These are phyloP conservation scores for Triplophysa rosa DNA, from an alignment of 2,113 vertebrate species.

Conservation along the genomic window DNA sequence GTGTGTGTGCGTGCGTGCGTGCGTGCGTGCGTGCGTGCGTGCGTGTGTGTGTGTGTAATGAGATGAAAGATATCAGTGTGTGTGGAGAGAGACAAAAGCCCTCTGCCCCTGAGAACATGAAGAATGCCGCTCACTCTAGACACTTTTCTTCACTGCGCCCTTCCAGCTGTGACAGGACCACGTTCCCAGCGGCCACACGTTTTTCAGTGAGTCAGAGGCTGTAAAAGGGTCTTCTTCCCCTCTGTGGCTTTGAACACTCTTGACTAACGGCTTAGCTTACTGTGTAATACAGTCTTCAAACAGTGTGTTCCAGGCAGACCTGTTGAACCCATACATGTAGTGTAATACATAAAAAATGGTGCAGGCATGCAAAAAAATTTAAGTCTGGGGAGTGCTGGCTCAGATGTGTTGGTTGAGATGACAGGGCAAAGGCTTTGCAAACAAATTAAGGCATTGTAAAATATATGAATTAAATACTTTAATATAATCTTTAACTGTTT, in stretches of 20 bases:
- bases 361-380: too few relatives aligned
- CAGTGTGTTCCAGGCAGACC: neutral
- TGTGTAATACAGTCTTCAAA: neutral
- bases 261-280: neutral
- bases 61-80: neutral
- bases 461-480: too few relatives aligned
- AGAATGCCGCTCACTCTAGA: neutral
- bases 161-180: conserved; percentile 27
- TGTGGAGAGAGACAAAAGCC: neutral
- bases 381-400: too few relatives aligned
- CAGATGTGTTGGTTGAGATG: too few relatives aligned
- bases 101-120: neutral
- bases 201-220: conserved; percentile 26
- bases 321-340: neutral
- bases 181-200: conserved; percentile 24
- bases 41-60: neutral
- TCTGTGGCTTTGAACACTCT: neutral
- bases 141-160: neutral
- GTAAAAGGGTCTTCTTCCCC: conserved; percentile 1
- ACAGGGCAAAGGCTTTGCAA: too few relatives aligned
- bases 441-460: too few relatives aligned
- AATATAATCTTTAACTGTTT: too few relatives aligned
- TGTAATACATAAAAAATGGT: too few relatives aligned
- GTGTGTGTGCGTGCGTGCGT: too few relatives aligned
- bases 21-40: too few relatives aligned